Percentiles rank a stretch among this genome's conserved stretches.
Evolutionary conservation across 2,888 invertebrate species (phyloP).

Genomic region (Thyatira batis): DNA sequence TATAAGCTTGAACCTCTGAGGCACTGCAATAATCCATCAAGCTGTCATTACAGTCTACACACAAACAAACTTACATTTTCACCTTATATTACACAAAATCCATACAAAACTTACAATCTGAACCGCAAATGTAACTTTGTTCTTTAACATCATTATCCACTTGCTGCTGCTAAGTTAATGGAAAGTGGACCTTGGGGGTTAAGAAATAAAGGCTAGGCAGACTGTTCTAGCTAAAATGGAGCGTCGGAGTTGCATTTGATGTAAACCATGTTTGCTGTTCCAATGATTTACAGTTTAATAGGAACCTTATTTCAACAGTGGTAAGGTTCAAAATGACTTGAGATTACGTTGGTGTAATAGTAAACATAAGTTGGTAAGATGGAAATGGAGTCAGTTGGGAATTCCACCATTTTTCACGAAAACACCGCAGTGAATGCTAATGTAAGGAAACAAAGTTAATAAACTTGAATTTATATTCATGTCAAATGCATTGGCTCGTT

Average conservation of each 20-base stretch:
- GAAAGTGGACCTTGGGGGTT: constrained; percentile 34
- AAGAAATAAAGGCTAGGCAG: constrained; percentile 31
- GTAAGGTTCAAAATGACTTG: constrained; percentile 22
- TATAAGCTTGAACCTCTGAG: constrained; percentile 51
- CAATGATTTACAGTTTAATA: background rate
- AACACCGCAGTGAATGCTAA: constrained; percentile 60
- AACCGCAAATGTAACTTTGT: constrained; percentile 45
- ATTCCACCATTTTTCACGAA: constrained; percentile 61
- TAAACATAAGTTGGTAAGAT: constrained; percentile 34
- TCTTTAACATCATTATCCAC: constrained; percentile 48
- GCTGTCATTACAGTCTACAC: constrained; percentile 51
- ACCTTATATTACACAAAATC: constrained; percentile 15
- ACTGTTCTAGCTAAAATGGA: constrained; percentile 31
- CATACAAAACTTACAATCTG: constrained; percentile 17
- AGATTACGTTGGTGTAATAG: constrained; percentile 1
- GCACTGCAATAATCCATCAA: constrained; percentile 63
- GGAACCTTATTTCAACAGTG: constrained; percentile 4
- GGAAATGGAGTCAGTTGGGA: constrained; percentile 50
- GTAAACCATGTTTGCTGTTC: constrained; percentile 4
- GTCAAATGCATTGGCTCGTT: constrained; percentile 5
- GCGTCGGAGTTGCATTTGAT: constrained; percentile 12
- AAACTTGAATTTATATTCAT: constrained; percentile 25
- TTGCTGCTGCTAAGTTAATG: constrained; percentile 22
- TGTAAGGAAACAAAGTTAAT: constrained; percentile 41
- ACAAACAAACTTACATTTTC: constrained; percentile 43